Conservation (phyloP, 2,888 invertebrate genomes). For the Trissolcus japonicus region DNA sequence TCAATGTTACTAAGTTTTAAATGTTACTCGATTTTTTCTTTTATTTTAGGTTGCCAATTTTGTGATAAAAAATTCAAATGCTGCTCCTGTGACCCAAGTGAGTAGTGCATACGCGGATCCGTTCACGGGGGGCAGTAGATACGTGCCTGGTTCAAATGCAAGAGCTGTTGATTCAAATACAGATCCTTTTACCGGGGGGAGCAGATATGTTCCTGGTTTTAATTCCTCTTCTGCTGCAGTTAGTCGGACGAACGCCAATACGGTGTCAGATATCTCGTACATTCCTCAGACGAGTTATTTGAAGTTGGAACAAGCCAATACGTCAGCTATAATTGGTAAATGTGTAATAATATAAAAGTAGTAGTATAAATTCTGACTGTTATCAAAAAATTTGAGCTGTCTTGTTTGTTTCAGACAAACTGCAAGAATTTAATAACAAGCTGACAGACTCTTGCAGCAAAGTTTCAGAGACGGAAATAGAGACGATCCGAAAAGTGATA, state of each 20-base stretch:
- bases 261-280: conserved; percentile 64
- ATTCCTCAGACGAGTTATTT: conserved; percentile 79
- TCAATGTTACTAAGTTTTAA: not conserved
- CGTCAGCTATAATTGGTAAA: conserved; percentile 84
- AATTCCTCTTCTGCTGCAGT: conserved; percentile 62
- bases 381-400: conserved; percentile 8
- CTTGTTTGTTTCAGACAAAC: conserved; percentile 66
- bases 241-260: not conserved
- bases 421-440: conserved; percentile 83
- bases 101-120: conserved; percentile 79
- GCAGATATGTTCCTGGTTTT: conserved; percentile 82
- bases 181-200: conserved; percentile 73
- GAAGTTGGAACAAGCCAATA: conserved; percentile 88
- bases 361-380: not conserved
- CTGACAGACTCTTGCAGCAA: conserved; percentile 77
- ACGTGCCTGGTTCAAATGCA: conserved; percentile 79
- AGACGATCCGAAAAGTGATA: conserved; percentile 82
- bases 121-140: conserved; percentile 83
- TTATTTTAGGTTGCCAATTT: conserved; percentile 88
- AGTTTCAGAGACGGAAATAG: conserved; percentile 79
- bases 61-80: conserved; percentile 84
- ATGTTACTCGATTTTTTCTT: not conserved
- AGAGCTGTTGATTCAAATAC: conserved; percentile 47
- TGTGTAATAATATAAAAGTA: not conserved
- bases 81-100: conserved; percentile 62